Evolutionary conservation across 2,797 vertebrate species (phyloP), one percentile per base, ranked within the genome.

Genomic region (Hoplostethus mediterraneus): DNA sequence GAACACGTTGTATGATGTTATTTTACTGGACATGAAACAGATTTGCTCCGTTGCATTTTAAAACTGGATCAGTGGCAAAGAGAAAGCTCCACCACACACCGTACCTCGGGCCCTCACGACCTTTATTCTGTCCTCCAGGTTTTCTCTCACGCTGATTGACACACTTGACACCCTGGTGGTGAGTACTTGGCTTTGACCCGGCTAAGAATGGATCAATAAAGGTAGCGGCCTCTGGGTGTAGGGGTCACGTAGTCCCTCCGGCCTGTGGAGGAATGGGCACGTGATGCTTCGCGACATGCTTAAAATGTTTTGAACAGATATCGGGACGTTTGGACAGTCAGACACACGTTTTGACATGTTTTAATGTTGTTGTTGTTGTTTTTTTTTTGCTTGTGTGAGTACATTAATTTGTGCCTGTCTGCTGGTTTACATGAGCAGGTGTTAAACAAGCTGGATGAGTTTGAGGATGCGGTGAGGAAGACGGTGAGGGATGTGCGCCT

Each of bases 61-160:
- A 61, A 56, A 30, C 60, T 17, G 42, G 28, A 74, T 48, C 49
- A 73, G 33, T 48, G 45, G 9, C 31, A 42, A 33, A 59, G 16
- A 6, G 21, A 51, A 13, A n/a, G 10, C 6, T 16, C 8, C 31
- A 33, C 16, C n/a, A 11, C 49, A 11, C 49, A 28, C 64, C 59
- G 14, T 69, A 25, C 47, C 10, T 38, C n/a, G 63, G 6, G 5
- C 62, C 69, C 16, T 65, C 25, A 6, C 66, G 53, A 59, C 60
- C 10, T 45, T 51, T 28, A 8, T 47, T 79, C 8, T 73, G 3
- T 45, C 5, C 75, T 80, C 16, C 45, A 94, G 95, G 86, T 96
- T 96, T 88, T 96, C 95, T 66, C 93, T 96, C 76, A 96, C 95
- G 11, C 79, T 96, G 64, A 95, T 96, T 33, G 95, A 96, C 87